Base-by-base conservation (phyloP, 2,113 vertebrate species). In the Upupa epops region DNA sequence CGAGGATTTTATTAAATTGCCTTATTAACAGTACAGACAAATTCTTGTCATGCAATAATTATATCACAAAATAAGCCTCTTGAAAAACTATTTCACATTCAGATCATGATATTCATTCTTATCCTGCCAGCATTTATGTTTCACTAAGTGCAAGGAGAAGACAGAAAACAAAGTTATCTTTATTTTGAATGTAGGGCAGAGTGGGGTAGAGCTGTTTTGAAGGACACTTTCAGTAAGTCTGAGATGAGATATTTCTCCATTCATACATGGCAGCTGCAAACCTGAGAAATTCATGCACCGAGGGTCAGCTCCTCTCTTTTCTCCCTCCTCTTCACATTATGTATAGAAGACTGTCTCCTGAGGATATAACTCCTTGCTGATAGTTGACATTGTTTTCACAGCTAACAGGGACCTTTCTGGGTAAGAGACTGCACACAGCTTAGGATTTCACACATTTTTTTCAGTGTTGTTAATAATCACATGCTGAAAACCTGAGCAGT, bases 1-100 rank as follows among this genome's bases (percentile, higher is more conserved):
- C 61, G 28, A 88, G 75, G 86, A 83, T 65, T 75, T 65, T 75
- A 69, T 93, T 88, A 91, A 83, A 78, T 51, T 81, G 71, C 49
- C 32, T 26, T 42, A 65, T 61, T 85, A 20, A 34, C 45, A 61
- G 73, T 48, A 56, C 64, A 60, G 79, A 77, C 4, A 19, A 88
- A 54, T 25, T 20, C 15, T 46, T 78, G 56, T 29, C 73, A 51
- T 52, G 40, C 28, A 81, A 61, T 60, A 92, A 78, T 74, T 68
- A 90, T 94, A 83, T 69, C 48, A 83, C 25, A 69, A 93, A 92
- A 54, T 49, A 83, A 91, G 21, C 52, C 49, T 86, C 37, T 64
- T 54, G 49, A 42, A 24, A 12, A 3, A 26, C 28, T 49, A 13
- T 5, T 63, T 42, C 24, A 68, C 20, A 46, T 63, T 75, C 59